Percentiles rank a stretch among this genome's conserved stretches.
phyloP scores from a whole-genome alignment of 2,888 invertebrate genomes.

The Cantharis flavilabris region DNA sequence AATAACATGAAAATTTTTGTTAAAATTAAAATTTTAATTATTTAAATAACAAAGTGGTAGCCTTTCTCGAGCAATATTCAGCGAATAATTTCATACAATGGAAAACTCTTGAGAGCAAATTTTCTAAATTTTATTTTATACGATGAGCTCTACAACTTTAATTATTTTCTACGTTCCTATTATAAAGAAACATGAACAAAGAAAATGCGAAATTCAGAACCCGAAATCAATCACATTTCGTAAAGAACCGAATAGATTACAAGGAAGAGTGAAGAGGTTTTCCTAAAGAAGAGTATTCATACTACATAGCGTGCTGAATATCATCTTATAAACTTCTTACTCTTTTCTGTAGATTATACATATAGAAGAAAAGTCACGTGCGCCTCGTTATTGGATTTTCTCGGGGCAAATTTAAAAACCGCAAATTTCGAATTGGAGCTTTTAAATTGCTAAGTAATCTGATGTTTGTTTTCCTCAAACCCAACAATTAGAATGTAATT shows the following conservation, averaged over 20 bases:
- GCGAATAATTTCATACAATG: background rate
- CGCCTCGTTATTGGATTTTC: slow-evolving; percentile 18
- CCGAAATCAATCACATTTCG: slow-evolving; percentile 30
- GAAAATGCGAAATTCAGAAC: slow-evolving; percentile 24
- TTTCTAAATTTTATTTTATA: slow-evolving; percentile 6
- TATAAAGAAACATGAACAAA: slow-evolving; percentile 13
- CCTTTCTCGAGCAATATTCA: background rate
- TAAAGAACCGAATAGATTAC: slow-evolving; percentile 34
- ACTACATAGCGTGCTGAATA: slow-evolving; percentile 36
- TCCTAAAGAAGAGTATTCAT: slow-evolving; percentile 34
- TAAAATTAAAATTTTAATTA: background rate
- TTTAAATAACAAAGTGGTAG: background rate
- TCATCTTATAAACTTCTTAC: slow-evolving; percentile 37
- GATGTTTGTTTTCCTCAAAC: background rate
- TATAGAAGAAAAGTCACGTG: slow-evolving; percentile 25
- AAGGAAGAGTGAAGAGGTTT: slow-evolving; percentile 33
- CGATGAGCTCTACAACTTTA: slow-evolving; percentile 5
- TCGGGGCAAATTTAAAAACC: background rate
- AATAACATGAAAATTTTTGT: background rate
- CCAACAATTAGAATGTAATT: background rate
- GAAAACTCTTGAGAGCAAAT: background rate
- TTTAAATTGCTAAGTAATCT: background rate
- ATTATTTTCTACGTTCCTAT: slow-evolving; percentile 10
- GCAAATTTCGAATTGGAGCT: background rate
- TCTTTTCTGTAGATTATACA: slow-evolving; percentile 9